Evolutionary conservation across 1,140 invertebrate species (phyloP).

Genomic region (Nixonia krombeini): DNA sequence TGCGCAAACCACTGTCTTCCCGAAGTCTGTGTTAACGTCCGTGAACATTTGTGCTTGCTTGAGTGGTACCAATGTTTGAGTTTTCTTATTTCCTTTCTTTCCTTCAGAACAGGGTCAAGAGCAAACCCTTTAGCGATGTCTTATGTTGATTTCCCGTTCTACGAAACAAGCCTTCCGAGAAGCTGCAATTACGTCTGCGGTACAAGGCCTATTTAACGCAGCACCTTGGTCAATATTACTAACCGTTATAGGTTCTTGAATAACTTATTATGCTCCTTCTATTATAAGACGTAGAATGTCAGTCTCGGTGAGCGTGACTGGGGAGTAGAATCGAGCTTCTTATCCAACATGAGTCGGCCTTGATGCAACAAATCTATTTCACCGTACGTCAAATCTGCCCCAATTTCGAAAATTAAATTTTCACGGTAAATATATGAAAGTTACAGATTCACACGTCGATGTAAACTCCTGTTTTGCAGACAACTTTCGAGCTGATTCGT

Average conservation of each 20-base stretch:
- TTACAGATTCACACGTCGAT: too few relatives aligned
- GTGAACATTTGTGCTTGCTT: not conserved
- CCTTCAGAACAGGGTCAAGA: constrained; percentile 13
- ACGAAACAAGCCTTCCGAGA: constrained; percentile 15
- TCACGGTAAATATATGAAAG: not conserved
- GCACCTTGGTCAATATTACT: constrained; percentile 27
- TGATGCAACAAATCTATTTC: constrained; percentile 7
- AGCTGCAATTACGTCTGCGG: constrained; percentile 32
- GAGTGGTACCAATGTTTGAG: not conserved
- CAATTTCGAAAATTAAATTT: not conserved
- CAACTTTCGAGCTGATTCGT: too few relatives aligned
- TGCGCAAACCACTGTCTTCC: not conserved
- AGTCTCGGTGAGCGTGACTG: constrained; percentile 1
- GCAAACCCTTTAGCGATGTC: constrained; percentile 10
- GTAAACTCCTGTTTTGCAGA: not conserved
- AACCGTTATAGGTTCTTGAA: constrained; percentile 11
- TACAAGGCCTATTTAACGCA: constrained; percentile 18
- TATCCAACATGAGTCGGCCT: constrained; percentile 11
- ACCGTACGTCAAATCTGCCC: too few relatives aligned
- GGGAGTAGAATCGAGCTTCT: constrained; percentile 15
- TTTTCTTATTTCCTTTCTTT: not conserved
- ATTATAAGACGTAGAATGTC: constrained; percentile 22
- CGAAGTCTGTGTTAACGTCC: not conserved
- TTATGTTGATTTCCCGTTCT: constrained; percentile 5
- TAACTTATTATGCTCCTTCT: constrained; percentile 25